Conservation (phyloP, 2,888 invertebrate genomes). For the Saturnia japonica region DNA sequence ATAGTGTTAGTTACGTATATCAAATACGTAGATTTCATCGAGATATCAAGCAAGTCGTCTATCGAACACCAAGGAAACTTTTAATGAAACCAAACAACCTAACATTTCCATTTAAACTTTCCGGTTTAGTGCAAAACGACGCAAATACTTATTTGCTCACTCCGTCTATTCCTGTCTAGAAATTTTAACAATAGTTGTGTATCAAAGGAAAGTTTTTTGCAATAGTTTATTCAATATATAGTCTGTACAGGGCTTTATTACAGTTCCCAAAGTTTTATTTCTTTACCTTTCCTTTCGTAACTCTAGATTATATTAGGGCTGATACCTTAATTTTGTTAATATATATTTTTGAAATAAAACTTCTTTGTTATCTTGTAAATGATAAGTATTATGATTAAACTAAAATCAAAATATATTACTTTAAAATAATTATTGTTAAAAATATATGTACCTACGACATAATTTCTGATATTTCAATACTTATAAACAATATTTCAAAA, state of each 20-base stretch:
- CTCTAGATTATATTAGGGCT: slow-evolving; percentile 20
- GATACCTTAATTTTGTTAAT: not conserved
- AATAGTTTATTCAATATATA: slow-evolving; percentile 6
- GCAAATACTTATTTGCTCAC: not conserved
- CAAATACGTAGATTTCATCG: not conserved
- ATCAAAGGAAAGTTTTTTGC: slow-evolving; percentile 9
- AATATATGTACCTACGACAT: too few species aligned
- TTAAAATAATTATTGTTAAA: too few species aligned
- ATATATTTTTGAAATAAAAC: not conserved
- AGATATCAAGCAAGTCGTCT: not conserved
- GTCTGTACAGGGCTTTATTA: slow-evolving; percentile 27
- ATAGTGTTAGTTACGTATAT: too few species aligned
- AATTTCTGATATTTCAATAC: too few species aligned
- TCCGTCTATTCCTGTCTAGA: not conserved
- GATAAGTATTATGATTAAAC: too few species aligned
- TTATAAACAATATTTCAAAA: not conserved
- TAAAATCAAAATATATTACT: too few species aligned
- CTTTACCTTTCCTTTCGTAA: slow-evolving; percentile 30
- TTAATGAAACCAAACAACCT: slow-evolving; percentile 1
- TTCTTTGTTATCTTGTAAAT: too few species aligned
- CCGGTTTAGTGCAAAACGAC: not conserved
- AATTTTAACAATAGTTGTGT: slow-evolving; percentile 1
- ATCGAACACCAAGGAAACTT: not conserved
- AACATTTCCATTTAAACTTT: not conserved
- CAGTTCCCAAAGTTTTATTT: slow-evolving; percentile 30